phyloP scores from a whole-genome alignment of 2,797 vertebrate species.

The Staurois parvus region DNA sequence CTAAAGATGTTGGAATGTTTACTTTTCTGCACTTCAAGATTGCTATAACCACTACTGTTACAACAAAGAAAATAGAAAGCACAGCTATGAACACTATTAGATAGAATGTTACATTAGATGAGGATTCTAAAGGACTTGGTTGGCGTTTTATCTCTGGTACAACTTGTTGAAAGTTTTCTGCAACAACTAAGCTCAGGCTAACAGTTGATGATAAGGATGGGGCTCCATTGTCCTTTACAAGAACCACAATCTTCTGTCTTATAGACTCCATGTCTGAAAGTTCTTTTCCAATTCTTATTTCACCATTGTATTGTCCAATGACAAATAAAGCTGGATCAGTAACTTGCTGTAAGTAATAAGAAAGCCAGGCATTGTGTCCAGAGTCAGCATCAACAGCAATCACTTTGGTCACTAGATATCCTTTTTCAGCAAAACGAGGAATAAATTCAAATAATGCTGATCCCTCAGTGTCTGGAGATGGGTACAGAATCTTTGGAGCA shows the following conservation, averaged over 20 bases:
- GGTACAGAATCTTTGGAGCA: conserved; percentile 78
- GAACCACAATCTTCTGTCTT: conserved; percentile 82
- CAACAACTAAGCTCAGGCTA: conserved; percentile 89
- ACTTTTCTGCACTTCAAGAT: conserved; percentile 10
- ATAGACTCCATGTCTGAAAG: conserved; percentile 82
- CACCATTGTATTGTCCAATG: conserved; percentile 84
- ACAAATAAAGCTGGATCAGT: conserved; percentile 85
- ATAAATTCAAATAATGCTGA: conserved; percentile 63
- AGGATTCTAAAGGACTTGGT: neutral
- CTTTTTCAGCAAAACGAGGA: conserved; percentile 79
- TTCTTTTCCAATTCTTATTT: conserved; percentile 84
- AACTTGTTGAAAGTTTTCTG: conserved; percentile 65
- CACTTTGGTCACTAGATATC: conserved; percentile 79
- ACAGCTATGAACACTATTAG: conserved; percentile 9
- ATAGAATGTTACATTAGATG: conserved; percentile 26
- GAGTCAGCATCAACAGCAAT: conserved; percentile 86
- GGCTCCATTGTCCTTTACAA: conserved; percentile 88
- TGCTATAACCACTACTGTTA: neutral
- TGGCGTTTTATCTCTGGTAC: conserved; percentile 48
- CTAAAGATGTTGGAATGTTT: conserved; percentile 16
- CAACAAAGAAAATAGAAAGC: neutral
- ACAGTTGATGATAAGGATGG: conserved; percentile 81
- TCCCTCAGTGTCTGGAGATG: conserved; percentile 80
- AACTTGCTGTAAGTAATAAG: conserved; percentile 84
- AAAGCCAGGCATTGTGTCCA: conserved; percentile 94